These are phyloP conservation scores for Todiramphus saurophagus DNA, from an alignment of 2,113 vertebrate genomes.

Conservation along the genomic window DNA sequence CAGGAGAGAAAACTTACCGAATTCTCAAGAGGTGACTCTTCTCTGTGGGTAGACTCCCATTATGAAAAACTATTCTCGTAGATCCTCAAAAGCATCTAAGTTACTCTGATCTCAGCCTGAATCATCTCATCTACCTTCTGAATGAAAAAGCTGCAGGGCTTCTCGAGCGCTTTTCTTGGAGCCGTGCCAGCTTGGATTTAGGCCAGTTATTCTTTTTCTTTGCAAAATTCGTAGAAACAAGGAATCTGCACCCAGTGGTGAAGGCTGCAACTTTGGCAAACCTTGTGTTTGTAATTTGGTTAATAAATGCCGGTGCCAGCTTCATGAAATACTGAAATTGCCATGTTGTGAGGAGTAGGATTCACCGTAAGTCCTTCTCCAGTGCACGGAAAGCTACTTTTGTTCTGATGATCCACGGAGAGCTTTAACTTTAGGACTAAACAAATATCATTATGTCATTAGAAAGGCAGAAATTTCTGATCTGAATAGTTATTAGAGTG, in stretches of 20 bases:
- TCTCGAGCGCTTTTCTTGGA: neutral
- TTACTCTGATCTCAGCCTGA: neutral
- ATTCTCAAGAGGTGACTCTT: neutral
- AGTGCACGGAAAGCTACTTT: neutral
- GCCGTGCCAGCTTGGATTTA: constrained; percentile 14
- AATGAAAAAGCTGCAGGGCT: neutral
- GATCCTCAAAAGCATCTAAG: neutral
- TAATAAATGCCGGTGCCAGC: neutral
- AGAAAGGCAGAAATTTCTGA: neutral
- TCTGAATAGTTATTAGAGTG: neutral
- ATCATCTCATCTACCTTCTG: neutral
- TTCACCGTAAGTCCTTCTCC: neutral
- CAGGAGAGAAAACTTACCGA: neutral
- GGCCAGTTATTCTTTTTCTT: constrained; percentile 5
- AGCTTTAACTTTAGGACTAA: neutral
- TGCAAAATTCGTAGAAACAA: neutral
- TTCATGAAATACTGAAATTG: neutral
- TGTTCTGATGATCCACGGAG: neutral
- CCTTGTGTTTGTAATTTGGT: neutral
- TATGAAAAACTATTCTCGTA: neutral
- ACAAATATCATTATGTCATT: neutral
- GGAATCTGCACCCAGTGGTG: neutral
- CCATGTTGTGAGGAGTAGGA: neutral
- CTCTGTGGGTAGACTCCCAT: neutral
- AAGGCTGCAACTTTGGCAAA: neutral